Evolutionary conservation across 2,797 vertebrate genomes (phyloP).

Genomic region (Alectoris magna): DNA sequence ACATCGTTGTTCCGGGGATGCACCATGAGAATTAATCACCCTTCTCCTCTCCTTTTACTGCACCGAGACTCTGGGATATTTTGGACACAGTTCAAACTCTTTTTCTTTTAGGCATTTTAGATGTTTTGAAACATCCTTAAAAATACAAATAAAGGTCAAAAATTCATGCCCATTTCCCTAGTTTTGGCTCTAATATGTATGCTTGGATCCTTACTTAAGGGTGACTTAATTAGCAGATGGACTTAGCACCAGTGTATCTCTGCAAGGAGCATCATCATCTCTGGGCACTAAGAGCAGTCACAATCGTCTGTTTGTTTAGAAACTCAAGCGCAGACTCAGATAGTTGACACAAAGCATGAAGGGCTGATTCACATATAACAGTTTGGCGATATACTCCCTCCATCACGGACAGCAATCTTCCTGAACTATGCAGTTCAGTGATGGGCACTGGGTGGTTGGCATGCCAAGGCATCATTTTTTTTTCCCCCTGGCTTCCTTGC

Average conservation of each 20-base stretch:
- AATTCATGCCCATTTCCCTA: neutral
- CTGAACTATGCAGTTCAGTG: neutral
- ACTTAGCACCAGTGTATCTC: neutral
- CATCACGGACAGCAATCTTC: neutral
- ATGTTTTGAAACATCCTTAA: neutral
- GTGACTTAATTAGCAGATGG: slow-evolving; percentile 16
- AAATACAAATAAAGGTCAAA: slow-evolving; percentile 29
- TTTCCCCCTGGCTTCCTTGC: neutral
- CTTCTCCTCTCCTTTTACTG: neutral
- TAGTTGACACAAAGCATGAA: neutral
- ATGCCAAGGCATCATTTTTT: neutral
- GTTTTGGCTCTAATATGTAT: neutral
- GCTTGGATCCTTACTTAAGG: slow-evolving; percentile 4
- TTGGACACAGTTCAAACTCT: neutral
- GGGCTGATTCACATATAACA: neutral
- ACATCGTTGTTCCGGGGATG: neutral
- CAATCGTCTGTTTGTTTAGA: neutral
- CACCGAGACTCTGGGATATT: neutral
- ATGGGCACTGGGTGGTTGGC: no score
- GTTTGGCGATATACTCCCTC: neutral
- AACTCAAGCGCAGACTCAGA: neutral
- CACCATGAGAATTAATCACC: neutral
- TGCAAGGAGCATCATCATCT: neutral
- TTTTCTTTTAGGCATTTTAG: neutral
- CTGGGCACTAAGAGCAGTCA: neutral